phyloP scores from a whole-genome alignment of 2,113 vertebrate genomes.

The Sphaerodactylus townsendi region DNA sequence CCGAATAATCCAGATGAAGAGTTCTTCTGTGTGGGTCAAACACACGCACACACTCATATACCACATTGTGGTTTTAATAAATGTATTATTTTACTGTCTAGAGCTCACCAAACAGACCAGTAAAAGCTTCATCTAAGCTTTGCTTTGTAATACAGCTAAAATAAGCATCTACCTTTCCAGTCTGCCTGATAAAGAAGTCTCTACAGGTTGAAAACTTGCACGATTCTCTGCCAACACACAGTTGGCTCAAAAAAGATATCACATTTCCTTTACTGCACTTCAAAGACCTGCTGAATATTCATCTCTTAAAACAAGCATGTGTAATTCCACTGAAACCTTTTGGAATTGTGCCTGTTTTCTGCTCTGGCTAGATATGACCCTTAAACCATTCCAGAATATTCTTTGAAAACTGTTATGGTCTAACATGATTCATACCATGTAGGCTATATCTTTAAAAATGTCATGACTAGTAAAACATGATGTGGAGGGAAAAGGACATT shows the following conservation, averaged over 20 bases:
- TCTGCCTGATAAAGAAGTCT: constrained; percentile 14
- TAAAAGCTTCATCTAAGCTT: background rate
- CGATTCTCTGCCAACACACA: constrained; percentile 5
- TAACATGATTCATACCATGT: constrained; percentile 15
- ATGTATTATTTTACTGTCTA: background rate
- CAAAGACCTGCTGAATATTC: constrained; percentile 4
- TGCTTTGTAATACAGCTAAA: background rate
- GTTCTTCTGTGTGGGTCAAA: background rate
- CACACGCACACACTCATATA: too few species aligned
- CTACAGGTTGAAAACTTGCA: constrained; percentile 9
- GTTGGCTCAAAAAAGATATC: constrained; percentile 19
- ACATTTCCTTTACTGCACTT: constrained; percentile 21
- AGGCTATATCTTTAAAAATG: constrained; percentile 26
- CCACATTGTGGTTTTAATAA: background rate
- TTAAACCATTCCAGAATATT: background rate
- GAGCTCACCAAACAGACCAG: background rate
- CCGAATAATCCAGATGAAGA: background rate
- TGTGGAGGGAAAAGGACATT: constrained; percentile 49
- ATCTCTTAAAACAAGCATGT: background rate
- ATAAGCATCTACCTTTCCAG: background rate
- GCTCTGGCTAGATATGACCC: constrained; percentile 2
- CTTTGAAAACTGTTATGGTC: constrained; percentile 22
- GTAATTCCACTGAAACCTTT: background rate
- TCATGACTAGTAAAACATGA: constrained; percentile 25
- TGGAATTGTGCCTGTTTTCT: background rate